Evolutionary conservation across 2,113 vertebrate genomes (phyloP).

Genomic region (Phodopus roborovskii): DNA sequence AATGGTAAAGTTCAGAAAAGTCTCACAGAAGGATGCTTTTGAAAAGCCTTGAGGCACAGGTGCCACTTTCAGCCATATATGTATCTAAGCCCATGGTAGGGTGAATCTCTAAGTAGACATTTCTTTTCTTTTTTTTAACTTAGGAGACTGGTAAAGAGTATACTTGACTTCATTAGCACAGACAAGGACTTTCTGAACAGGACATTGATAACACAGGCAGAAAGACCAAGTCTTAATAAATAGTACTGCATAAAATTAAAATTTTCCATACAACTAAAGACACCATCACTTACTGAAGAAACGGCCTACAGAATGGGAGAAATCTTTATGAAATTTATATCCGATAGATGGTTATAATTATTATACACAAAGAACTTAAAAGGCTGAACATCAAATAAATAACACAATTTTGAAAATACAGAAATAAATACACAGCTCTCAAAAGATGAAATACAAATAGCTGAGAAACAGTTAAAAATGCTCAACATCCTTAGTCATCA

Average conservation of each 20-base stretch:
- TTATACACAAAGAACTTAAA: not conserved
- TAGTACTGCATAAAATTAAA: not conserved
- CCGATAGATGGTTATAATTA: not conserved
- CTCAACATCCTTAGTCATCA: not conserved
- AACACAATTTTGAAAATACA: not conserved
- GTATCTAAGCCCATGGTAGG: not conserved
- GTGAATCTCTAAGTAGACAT: not conserved
- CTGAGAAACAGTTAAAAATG: not conserved
- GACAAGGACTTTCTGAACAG: not conserved
- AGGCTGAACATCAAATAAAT: no score
- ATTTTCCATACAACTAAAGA: not conserved
- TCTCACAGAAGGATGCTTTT: not conserved
- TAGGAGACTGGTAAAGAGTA: not conserved
- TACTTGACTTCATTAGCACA: not conserved
- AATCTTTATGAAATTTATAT: not conserved
- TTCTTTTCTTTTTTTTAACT: not conserved
- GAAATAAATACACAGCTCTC: not conserved
- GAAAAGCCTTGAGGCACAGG: not conserved
- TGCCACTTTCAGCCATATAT: not conserved
- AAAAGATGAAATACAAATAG: not conserved
- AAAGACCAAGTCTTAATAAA: not conserved
- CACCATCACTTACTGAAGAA: not conserved
- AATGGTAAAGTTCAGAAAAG: not conserved
- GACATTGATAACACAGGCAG: not conserved
- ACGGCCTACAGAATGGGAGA: not conserved